Evolutionary conservation across 2,797 vertebrate species (phyloP).

Genomic region (Gymnothorax javanicus): DNA sequence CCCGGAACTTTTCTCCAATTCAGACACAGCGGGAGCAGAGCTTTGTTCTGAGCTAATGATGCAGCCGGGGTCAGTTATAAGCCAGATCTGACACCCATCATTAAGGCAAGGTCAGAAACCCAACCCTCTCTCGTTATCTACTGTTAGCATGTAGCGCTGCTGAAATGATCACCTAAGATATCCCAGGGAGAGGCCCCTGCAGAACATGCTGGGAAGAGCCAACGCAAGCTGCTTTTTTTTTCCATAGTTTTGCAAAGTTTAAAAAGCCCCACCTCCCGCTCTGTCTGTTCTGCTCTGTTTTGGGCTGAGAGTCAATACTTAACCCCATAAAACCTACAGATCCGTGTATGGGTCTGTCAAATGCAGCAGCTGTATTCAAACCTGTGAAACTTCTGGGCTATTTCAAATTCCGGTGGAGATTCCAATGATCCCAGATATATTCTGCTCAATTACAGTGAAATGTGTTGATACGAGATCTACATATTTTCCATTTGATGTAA

Average conservation of each 20-base stretch:
- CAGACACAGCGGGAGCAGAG: neutral
- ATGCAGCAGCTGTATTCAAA: too few species aligned
- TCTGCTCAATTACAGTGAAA: too few species aligned
- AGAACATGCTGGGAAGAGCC: neutral
- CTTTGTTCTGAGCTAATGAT: neutral
- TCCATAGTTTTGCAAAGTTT: neutral
- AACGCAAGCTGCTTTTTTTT: neutral
- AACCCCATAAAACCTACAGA: too few species aligned
- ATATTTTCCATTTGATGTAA: too few species aligned
- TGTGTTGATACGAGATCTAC: too few species aligned
- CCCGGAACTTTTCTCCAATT: neutral
- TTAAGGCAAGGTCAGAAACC: neutral
- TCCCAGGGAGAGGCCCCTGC: neutral
- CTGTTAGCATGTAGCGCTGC: neutral
- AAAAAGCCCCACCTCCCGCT: neutral
- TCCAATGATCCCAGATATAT: too few species aligned
- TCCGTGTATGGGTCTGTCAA: too few species aligned
- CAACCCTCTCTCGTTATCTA: conserved; percentile 14
- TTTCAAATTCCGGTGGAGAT: too few species aligned
- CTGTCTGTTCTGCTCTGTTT: neutral
- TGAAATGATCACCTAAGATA: conserved; percentile 12
- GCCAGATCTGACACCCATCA: neutral
- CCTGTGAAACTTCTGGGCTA: too few species aligned
- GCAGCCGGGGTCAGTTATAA: neutral
- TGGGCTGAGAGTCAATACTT: neutral